Evolutionary conservation across 1,140 invertebrate genomes (phyloP).

Genomic region (Pseudomyrmex flavicornis): DNA sequence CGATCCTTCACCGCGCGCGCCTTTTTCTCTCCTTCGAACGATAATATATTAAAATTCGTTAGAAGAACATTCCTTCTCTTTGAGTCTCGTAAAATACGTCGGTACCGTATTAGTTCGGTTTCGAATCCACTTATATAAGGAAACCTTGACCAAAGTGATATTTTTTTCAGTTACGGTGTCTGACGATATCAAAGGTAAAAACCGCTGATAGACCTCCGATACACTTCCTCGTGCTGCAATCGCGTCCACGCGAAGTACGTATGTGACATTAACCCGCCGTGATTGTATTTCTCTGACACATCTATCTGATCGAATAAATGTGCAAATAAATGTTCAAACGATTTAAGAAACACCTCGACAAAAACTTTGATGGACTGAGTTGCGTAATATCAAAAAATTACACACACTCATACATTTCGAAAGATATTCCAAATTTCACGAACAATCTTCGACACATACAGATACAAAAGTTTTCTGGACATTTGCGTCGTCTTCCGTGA

Average conservation of each 20-base stretch:
- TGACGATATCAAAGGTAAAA: constrained; percentile 60
- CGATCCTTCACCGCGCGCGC: background rate
- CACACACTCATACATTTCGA: too few species aligned
- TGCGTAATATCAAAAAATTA: too few species aligned
- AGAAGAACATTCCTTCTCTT: background rate
- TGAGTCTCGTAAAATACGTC: constrained; percentile 26
- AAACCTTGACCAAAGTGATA: constrained; percentile 56
- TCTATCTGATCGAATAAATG: too few species aligned
- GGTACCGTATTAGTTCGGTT: constrained; percentile 1
- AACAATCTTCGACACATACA: too few species aligned
- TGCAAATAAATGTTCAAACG: background rate
- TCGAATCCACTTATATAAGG: background rate
- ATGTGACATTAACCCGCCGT: background rate
- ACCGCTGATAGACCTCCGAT: constrained; percentile 52
- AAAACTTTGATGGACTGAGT: too few species aligned
- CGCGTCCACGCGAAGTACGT: constrained; percentile 4
- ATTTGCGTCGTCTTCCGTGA: too few species aligned
- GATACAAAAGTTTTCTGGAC: too few species aligned
- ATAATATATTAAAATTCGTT: background rate
- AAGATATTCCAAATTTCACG: too few species aligned
- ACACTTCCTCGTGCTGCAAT: constrained; percentile 52
- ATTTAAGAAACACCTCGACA: background rate
- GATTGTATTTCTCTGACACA: too few species aligned
- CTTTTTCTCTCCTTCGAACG: background rate
- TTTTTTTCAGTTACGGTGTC: constrained; percentile 64